Base-by-base conservation (phyloP, 2,797 vertebrate species). In the Pangasius krempfi region DNA sequence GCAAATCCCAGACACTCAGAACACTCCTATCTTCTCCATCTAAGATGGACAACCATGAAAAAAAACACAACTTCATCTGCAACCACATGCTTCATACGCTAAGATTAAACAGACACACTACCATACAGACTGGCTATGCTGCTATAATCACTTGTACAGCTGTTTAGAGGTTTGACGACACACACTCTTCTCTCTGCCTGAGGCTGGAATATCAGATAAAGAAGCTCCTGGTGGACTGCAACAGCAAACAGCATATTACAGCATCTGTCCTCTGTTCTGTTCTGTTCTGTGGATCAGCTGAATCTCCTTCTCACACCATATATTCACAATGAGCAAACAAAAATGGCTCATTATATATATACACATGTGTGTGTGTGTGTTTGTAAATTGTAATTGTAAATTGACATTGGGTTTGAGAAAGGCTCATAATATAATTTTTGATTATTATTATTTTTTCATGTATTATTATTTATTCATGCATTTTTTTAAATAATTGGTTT, bases 61-160 rank as follows among this genome's bases (percentile, higher is more conserved):
- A 13, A 76, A 47, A 76, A 44, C 5, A 40, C 3, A 75, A 47
- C 33, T 47, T 50, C 70, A 30, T 16, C 30, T 37, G n/a, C 76
- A 79, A 81, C 4, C 8, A 18, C 76, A 30, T 13, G 79, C 52
- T 81, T 81, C 10, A 60, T 25, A 60, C 10, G 4, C 33, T 81
- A 81, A 58, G 16, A 37, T 60, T 60, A 64, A 44, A 64, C 58
- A 27, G 64, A 58, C 33, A 37, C 30, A 25, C 54, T 9, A 33
- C 18, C 14, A 44, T 33, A 60, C 80, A 62, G 25, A 8, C 12
- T 52, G 47, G 22, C n/a, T 37, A 47, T 33, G 83, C 62, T 84
- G 62, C 64, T 85, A 72, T 85, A 85, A 85, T 85, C 62, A 85
- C 64, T 72, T 3, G 44, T 84, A 68, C 62, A 33, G 62, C 83